phyloP scores from a whole-genome alignment of 2,888 invertebrate species.

The Stictocephala bisonia region DNA sequence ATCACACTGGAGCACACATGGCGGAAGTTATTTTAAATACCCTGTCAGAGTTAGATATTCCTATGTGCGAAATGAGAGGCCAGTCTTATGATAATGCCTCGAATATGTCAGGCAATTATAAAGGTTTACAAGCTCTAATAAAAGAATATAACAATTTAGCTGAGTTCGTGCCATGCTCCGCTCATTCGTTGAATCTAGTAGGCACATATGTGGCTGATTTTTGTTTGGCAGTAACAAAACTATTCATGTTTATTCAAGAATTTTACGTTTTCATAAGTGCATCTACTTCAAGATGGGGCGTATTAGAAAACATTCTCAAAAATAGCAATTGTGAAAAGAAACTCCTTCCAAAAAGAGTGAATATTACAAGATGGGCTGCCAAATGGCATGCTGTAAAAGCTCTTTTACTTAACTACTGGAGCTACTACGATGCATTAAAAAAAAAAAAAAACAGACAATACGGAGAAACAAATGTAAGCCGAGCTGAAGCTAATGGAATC shows the following conservation, averaged over 20 bases:
- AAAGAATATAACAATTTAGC: conserved; percentile 22
- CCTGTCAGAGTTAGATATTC: conserved; percentile 41
- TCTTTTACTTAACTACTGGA: conserved; percentile 18
- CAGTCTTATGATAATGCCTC: conserved; percentile 18
- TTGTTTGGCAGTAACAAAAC: conserved; percentile 23
- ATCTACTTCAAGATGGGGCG: conserved; percentile 30
- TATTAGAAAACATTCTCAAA: conserved; percentile 18
- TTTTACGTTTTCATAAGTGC: conserved; percentile 28
- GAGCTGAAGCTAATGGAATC: too few relatives aligned
- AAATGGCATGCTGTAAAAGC: conserved; percentile 27
- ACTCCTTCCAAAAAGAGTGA: conserved; percentile 25
- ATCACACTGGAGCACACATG: conserved; percentile 44
- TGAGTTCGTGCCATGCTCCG: conserved; percentile 28
- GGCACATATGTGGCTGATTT: conserved; percentile 24
- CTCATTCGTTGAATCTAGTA: conserved; percentile 22
- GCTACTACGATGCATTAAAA: conserved; percentile 19
- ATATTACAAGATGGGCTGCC: conserved; percentile 11
- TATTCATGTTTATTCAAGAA: conserved; percentile 32
- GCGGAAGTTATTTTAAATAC: conserved; percentile 37
- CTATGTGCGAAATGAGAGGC: conserved; percentile 17
- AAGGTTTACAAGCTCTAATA: conserved; percentile 21
- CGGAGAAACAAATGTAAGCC: too few relatives aligned
- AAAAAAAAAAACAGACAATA: too few relatives aligned
- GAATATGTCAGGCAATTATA: background rate
- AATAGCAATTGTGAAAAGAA: background rate